Base-by-base conservation (phyloP, 1,140 invertebrate genomes). In the Plectrocnemia conspersa region DNA sequence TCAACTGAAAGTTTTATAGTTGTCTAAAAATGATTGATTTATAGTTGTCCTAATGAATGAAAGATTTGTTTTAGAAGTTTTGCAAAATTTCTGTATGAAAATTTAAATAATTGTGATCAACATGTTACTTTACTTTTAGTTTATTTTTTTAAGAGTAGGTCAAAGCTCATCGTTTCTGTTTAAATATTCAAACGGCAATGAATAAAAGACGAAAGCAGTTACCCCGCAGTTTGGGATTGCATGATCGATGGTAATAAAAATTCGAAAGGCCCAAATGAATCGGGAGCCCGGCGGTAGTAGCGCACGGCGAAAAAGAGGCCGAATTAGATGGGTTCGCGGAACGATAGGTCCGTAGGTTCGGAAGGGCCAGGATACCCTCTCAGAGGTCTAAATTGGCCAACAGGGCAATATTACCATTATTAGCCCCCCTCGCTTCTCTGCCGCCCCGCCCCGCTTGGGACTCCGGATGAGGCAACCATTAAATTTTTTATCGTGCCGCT, bases 351-450 rank as follows among this genome's bases (percentile, higher is more conserved):
- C n/a, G n/a, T n/a, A n/a, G n/a, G n/a, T 16, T 29, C 22, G n/a
- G 45, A 24, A 27, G 45, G n/a, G 7, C 16, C 36, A 38, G 54
- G 22, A 50, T 7, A 7, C 35, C n/a, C n/a, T n/a, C n/a, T n/a
- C n/a, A n/a, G 45, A n/a, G 25, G 32, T 18, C 25, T 29, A 52
- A 52, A 52, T 45, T 44, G 48, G 18, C 48, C 49, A 44, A 44
- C 38, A 24, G 16, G 38, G 48, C 10, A 16, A 44, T 52, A 57
- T 57, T 57, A 57, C 55, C 48, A 57, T 57, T 57, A 57, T 57
- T 52, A 57, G 25, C 36, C 27, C 19, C 50, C 10, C n/a, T 21
- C 36, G 11, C 13, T 42, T 9, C 52, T 22, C 38, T 45, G 13
- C n/a, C 23, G n/a, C 46, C 11, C 35, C 35, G 7, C 35, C 33